A percentile compares a stretch with the other conserved stretches of the same genome.
These are phyloP conservation scores for Chymomyza amoena DNA, from an alignment of 2,888 invertebrate genomes.

Conservation along the genomic window DNA sequence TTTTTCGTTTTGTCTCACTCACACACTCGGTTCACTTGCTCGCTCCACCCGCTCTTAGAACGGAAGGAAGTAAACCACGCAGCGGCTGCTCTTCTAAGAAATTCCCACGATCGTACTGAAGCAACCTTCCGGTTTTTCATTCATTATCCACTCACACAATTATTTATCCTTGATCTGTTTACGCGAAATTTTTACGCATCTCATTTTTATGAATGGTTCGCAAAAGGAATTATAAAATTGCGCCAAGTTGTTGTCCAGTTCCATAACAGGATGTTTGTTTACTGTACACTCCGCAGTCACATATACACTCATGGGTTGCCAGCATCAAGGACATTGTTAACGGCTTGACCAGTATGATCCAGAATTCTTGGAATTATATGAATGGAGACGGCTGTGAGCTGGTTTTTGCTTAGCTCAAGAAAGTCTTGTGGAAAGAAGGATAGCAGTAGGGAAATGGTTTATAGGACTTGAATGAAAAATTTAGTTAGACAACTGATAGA, in stretches of 20 bases:
- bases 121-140: slow-evolving; percentile 22
- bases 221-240: slow-evolving; percentile 20
- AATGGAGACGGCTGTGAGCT: neutral
- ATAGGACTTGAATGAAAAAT: neutral
- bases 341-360: neutral
- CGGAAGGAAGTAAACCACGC: slow-evolving; percentile 42
- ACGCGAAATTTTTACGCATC: slow-evolving; percentile 65
- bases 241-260: slow-evolving; percentile 15
- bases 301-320: neutral
- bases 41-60: slow-evolving; percentile 26
- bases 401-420: neutral
- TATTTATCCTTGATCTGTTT: slow-evolving; percentile 31
- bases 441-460: neutral
- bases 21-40: neutral
- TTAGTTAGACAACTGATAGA: no score
- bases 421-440: neutral
- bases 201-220: slow-evolving; percentile 38
- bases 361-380: neutral
- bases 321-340: neutral
- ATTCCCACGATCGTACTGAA: slow-evolving; percentile 57
- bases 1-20: slow-evolving; percentile 18
- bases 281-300: neutral
- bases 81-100: slow-evolving; percentile 30
- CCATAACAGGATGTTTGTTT: slow-evolving; percentile 60
- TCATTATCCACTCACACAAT: neutral